Percentiles rank a stretch among this genome's conserved stretches.
Conservation (phyloP, 2,113 vertebrate genomes). For the Falco punctatus region DNA sequence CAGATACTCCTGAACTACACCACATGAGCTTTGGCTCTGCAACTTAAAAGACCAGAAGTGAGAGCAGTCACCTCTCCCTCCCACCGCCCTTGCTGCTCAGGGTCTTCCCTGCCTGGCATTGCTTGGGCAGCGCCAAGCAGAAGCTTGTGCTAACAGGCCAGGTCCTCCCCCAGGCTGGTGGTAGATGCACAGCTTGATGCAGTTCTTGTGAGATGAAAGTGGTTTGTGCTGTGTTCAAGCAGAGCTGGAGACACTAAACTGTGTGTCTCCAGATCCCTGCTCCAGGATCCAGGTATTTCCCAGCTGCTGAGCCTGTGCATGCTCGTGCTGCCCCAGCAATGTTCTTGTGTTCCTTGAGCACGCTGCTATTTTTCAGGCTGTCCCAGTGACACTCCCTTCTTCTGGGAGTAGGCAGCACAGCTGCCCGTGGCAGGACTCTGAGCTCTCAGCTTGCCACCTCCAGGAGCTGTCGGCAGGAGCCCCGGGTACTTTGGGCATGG, state of each 20-base stretch:
- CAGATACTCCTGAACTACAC: not conserved
- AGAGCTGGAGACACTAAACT: not conserved
- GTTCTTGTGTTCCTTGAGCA: not conserved
- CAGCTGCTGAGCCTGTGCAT: not conserved
- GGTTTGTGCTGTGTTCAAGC: not conserved
- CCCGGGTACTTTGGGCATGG: not conserved
- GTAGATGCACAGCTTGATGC: too few species aligned
- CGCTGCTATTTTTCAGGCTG: not conserved
- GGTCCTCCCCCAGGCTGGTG: too few species aligned
- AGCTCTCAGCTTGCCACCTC: not conserved
- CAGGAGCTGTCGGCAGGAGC: not conserved
- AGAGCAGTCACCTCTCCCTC: too few species aligned
- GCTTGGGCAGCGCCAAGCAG: not conserved
- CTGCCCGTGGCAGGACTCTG: not conserved
- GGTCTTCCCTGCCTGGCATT: accelerated
- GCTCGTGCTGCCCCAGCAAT: not conserved
- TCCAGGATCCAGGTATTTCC: not conserved
- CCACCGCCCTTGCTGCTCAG: not conserved
- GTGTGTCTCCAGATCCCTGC: not conserved
- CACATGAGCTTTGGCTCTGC: not conserved
- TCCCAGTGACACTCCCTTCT: not conserved
- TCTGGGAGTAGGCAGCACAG: not conserved
- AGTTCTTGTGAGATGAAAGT: not conserved
- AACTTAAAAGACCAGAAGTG: not conserved
- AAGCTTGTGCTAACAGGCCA: not conserved